Evolutionary conservation across 2,888 invertebrate genomes (phyloP), one percentile per base, ranked within the genome.

Genomic region (Plemyria rubiginata): DNA sequence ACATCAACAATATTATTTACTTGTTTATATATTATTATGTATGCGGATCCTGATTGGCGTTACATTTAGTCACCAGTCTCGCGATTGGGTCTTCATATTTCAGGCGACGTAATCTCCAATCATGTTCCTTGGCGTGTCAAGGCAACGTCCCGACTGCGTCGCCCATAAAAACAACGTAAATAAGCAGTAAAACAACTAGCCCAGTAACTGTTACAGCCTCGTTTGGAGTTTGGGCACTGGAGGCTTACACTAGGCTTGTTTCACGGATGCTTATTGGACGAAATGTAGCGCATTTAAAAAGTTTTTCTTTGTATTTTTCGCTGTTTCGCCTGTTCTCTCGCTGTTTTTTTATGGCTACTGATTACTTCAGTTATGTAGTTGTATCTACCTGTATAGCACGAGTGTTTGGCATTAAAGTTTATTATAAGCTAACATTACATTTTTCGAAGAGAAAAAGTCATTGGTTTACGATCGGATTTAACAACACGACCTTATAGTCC

Each of bases 111-210:
- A 51, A 40, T 48, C 38, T 36, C 43, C 46, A 41, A 13, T 51
- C 46, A 53, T 38, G 48, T 40, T 11, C 29, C 15, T 22, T 54
- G 11, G 45, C 41, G 32, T 12, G 48, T 32, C 48, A 8, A 48
- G 48, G 49, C 49, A 29, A 48, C 28, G 38, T 45, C 3, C 53
- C 53, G 54, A 0, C 40, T 61, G 55, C 61, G 51, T 52, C 55
- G 29, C 54, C 55, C 63, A 36, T 59, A 52, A 58, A 51, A 58
- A 62, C 58, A 50, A 29, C 41, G 40, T 54, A 54, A 54, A 53
- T 54, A 48, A 54, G 40, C 51, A 63, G 58, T 63, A 63, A 63
- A 63, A 46, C 46, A 63, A 63, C 51, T 63, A 41, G 54, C 32
- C 40, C 54, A 51, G 54, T 62, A 62, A 62, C 59, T 36, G 36